phyloP scores from a whole-genome alignment of 1,140 invertebrate species.

The Sitobion miscanthi region DNA sequence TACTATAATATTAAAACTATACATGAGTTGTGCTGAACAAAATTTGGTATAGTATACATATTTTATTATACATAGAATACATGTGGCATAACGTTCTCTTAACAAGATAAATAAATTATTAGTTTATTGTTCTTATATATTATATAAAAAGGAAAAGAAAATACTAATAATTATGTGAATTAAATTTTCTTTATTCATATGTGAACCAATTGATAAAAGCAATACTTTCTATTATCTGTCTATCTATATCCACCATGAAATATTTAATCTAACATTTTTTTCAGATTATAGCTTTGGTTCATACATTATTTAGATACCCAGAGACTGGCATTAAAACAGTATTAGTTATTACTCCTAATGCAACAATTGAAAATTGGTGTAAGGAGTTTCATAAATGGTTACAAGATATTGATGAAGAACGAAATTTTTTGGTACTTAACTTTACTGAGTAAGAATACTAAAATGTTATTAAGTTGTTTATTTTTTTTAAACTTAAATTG shows the following conservation, averaged over 20 bases:
- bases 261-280: constrained; percentile 58
- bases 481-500: not conserved
- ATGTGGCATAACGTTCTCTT: too few species aligned
- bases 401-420: constrained; percentile 68
- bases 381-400: constrained; percentile 92
- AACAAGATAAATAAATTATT: too few species aligned
- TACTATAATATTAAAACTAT: too few species aligned
- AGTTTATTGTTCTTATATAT: not conserved
- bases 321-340: constrained; percentile 74
- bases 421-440: not conserved
- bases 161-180: not conserved
- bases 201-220: not conserved
- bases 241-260: not conserved
- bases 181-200: not conserved
- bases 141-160: not conserved
- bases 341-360: constrained; percentile 90
- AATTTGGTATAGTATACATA: too few species aligned
- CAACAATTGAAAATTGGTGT: constrained; percentile 95
- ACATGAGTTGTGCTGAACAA: too few species aligned
- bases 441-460: constrained; percentile 19
- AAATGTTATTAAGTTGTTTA: not conserved
- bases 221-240: not conserved
- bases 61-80: too few species aligned
- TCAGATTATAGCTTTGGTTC: constrained; percentile 85
- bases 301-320: constrained; percentile 76